These are phyloP conservation scores for Vidua macroura DNA, from an alignment of 2,113 vertebrate species.

Conservation along the genomic window DNA sequence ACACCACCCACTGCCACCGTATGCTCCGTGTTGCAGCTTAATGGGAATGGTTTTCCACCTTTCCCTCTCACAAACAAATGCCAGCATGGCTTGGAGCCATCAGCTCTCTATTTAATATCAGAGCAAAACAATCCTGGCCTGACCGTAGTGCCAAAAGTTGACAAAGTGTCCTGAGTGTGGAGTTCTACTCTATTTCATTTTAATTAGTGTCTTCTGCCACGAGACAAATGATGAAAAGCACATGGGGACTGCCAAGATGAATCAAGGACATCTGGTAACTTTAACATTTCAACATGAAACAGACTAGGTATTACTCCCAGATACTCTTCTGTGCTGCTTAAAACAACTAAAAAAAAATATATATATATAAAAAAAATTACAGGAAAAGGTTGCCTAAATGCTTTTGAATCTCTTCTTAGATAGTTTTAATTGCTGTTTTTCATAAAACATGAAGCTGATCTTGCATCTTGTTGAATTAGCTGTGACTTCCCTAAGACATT, in stretches of 20 bases:
- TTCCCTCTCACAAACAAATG: slow-evolving; percentile 68
- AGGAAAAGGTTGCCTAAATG: not conserved
- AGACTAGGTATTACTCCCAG: slow-evolving; percentile 2
- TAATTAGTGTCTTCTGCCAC: slow-evolving; percentile 51
- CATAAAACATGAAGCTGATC: not conserved
- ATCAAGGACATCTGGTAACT: slow-evolving; percentile 56
- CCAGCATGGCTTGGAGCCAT: slow-evolving; percentile 62
- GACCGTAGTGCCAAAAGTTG: slow-evolving; percentile 12
- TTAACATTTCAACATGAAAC: slow-evolving; percentile 24
- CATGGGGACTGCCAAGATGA: slow-evolving; percentile 57
- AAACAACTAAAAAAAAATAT: not conserved
- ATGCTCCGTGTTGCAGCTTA: slow-evolving; percentile 55
- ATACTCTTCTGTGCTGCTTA: not conserved
- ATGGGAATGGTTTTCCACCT: slow-evolving; percentile 60
- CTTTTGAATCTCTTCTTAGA: not conserved
- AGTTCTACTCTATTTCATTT: slow-evolving; percentile 46
- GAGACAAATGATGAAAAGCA: slow-evolving; percentile 44
- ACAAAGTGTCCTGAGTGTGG: slow-evolving; percentile 34
- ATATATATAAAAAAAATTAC: not conserved
- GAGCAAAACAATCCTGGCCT: slow-evolving; percentile 40
- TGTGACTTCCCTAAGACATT: not conserved
- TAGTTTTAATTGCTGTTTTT: not conserved
- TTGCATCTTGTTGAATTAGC: not conserved
- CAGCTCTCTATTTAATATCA: slow-evolving; percentile 2
- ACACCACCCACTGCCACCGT: slow-evolving; percentile 59